Evolutionary conservation across 1,140 invertebrate species (phyloP).

Genomic region (Mylabris phalerata): DNA sequence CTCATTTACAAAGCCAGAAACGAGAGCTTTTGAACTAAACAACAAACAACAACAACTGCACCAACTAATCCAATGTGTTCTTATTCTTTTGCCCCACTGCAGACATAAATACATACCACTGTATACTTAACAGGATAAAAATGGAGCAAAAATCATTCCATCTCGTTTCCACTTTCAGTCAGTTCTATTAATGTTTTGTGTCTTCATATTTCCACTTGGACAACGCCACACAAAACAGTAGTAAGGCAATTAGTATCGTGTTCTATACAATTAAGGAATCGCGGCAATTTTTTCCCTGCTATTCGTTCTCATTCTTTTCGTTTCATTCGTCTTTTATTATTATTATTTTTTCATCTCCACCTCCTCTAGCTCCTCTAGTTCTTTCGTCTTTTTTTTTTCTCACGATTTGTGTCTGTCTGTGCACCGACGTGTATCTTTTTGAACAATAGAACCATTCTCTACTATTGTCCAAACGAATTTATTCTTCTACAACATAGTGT

Average conservation of each 20-base stretch:
- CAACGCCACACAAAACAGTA: slow-evolving; percentile 37
- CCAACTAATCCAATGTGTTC: slow-evolving; percentile 39
- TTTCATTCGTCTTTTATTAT: too few relatives aligned
- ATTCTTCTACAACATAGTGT: not conserved
- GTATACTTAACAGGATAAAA: slow-evolving; percentile 11
- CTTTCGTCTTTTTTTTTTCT: too few relatives aligned
- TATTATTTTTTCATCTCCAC: too few relatives aligned
- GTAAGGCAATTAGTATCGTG: slow-evolving; percentile 41
- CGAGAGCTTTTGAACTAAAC: slow-evolving; percentile 21
- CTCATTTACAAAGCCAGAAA: slow-evolving; percentile 39
- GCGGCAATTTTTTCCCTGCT: slow-evolving; percentile 19
- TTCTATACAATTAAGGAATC: slow-evolving; percentile 40
- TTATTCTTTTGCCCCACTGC: slow-evolving; percentile 34
- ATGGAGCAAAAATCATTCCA: slow-evolving; percentile 3
- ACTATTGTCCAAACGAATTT: not conserved
- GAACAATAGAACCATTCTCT: too few relatives aligned
- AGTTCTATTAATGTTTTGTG: slow-evolving; percentile 1
- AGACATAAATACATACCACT: slow-evolving; percentile 33
- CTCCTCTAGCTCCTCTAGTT: too few relatives aligned
- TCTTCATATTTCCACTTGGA: slow-evolving; percentile 35
- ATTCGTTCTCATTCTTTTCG: not conserved
- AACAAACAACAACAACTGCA: slow-evolving; percentile 8
- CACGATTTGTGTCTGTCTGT: too few relatives aligned
- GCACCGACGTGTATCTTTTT: too few relatives aligned
- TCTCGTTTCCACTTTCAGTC: too few relatives aligned